These are phyloP conservation scores for Pollenia griseotomentosa DNA, from an alignment of 2,888 invertebrate genomes.

Conservation along the genomic window DNA sequence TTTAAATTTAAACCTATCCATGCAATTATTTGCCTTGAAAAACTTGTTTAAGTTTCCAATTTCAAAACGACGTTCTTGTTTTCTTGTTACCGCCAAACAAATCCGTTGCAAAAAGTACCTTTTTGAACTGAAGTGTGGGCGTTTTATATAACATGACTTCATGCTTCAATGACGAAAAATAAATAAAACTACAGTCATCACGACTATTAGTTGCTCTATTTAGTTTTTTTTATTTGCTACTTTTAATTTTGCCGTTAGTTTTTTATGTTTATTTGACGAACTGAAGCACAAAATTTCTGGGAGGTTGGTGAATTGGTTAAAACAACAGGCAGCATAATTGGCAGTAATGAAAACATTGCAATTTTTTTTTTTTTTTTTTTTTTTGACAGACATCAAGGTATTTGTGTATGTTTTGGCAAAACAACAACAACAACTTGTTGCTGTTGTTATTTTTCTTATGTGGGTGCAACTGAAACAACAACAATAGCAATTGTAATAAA, in stretches of 20 bases:
- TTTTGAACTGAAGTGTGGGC: constrained; percentile 47
- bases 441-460: not conserved
- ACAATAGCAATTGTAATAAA: constrained; percentile 19
- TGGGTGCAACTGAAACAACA: not conserved
- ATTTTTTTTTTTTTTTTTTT: constrained; percentile 1
- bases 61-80: constrained; percentile 43
- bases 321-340: constrained; percentile 35
- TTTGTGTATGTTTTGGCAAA: constrained; percentile 8
- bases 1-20: constrained; percentile 22
- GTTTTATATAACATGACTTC: constrained; percentile 56
- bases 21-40: constrained; percentile 31
- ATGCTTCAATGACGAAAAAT: constrained; percentile 22
- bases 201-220: constrained; percentile 9
- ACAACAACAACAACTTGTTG: constrained; percentile 48
- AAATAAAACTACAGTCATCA: not conserved
- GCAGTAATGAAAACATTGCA: constrained; percentile 50
- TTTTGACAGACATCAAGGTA: constrained; percentile 36
- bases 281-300: not conserved
- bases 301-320: not conserved
- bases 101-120: constrained; percentile 12
- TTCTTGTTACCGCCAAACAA: constrained; percentile 4
- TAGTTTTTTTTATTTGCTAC: not conserved
- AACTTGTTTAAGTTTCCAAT: constrained; percentile 43
- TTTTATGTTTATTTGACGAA: not conserved
- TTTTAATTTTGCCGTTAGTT: not conserved